Percentiles rank a stretch among this genome's conserved stretches.
These are phyloP conservation scores for Oreochromis spilurus DNA, from an alignment of 2,113 vertebrate genomes.

Conservation along the genomic window DNA sequence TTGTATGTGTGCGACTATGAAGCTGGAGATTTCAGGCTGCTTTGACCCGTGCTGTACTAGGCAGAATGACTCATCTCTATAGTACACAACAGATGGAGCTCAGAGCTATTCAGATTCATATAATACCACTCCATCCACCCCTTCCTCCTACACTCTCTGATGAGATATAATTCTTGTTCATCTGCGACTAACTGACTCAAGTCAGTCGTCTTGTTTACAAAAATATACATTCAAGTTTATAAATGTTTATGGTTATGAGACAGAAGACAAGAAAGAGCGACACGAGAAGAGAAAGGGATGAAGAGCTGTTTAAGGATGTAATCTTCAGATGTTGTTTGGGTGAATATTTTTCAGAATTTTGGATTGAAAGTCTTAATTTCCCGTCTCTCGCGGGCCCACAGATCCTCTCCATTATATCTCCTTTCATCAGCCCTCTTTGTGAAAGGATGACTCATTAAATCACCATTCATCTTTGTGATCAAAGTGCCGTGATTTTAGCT, in stretches of 20 bases:
- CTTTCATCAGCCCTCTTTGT: constrained; percentile 29
- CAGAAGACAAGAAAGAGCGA: background rate
- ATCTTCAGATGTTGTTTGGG: background rate
- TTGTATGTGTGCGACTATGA: background rate
- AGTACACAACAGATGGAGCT: constrained; percentile 56
- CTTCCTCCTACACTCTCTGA: constrained; percentile 24
- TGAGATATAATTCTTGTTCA: constrained; percentile 2
- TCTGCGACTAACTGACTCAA: constrained; percentile 13
- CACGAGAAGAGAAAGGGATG: background rate
- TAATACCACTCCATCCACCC: constrained; percentile 23
- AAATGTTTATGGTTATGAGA: background rate
- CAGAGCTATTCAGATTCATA: constrained; percentile 33
- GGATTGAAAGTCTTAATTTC: constrained; percentile 20
- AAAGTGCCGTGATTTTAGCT: constrained; percentile 12
- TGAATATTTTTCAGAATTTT: background rate
- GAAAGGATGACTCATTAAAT: constrained; percentile 26
- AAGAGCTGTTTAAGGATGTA: background rate
- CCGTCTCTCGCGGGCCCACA: background rate
- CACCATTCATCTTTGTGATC: constrained; percentile 25
- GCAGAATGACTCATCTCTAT: constrained; percentile 45
- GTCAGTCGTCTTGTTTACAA: constrained; percentile 24
- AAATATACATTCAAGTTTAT: background rate
- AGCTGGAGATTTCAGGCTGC: constrained; percentile 17
- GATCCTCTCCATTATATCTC: background rate
- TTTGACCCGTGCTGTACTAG: constrained; percentile 29